Evolutionary conservation across 2,113 vertebrate genomes (phyloP).

Genomic region (Cnemophilus loriae): DNA sequence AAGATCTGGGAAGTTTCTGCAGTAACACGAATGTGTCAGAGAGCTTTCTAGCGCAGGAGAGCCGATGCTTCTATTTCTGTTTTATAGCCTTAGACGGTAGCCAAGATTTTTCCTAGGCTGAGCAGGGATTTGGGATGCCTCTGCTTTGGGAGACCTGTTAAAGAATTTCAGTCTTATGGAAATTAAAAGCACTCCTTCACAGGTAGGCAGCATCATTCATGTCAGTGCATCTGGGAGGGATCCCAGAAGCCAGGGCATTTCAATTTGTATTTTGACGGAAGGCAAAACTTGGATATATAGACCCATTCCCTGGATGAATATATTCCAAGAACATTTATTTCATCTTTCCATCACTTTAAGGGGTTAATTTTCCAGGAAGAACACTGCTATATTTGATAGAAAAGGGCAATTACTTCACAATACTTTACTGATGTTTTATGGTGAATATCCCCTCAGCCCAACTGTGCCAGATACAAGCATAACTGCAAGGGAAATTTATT

Average conservation of each 20-base stretch:
- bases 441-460: not conserved
- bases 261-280: not conserved
- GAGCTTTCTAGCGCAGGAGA: not conserved
- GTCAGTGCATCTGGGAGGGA: not conserved
- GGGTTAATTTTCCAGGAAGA: not conserved
- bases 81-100: not conserved
- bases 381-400: not conserved
- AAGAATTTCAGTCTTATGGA: not conserved
- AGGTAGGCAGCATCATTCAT: not conserved
- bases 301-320: not conserved
- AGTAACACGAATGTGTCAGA: not conserved
- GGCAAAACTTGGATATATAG: not conserved
- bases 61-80: not conserved
- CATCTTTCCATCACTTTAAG: not conserved
- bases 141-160: not conserved
- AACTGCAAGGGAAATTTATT: slow-evolving; percentile 5
- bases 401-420: not conserved
- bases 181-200: not conserved
- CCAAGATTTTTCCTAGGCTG: not conserved
- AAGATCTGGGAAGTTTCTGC: not conserved
- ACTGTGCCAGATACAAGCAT: not conserved
- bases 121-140: not conserved
- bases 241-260: not conserved
- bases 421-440: not conserved
- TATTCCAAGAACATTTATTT: not conserved